phyloP scores from a whole-genome alignment of 1,140 invertebrate species.

The Macrostomum lignano region DNA sequence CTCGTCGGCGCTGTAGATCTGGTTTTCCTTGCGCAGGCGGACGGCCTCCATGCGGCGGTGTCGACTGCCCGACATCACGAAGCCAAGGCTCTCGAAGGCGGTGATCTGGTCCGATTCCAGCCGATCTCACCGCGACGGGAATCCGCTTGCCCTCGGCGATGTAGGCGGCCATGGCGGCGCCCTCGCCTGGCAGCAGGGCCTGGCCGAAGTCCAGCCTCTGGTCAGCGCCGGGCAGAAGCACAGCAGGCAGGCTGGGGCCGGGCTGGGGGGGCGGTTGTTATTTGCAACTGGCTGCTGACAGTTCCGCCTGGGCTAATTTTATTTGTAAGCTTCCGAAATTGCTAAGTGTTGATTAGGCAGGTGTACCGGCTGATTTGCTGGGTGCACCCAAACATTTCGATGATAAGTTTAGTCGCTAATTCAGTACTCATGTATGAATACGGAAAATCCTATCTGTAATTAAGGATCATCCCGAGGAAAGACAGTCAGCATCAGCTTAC shows the following conservation, averaged over 20 bases:
- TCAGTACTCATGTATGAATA: too few species aligned
- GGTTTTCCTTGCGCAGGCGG: constrained; percentile 90
- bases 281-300: too few species aligned
- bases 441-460: too few species aligned
- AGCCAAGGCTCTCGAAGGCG: constrained; percentile 64
- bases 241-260: constrained; percentile 4
- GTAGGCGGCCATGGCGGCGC: constrained; percentile 85
- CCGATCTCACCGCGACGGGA: constrained; percentile 92
- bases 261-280: too few species aligned
- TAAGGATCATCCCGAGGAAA: too few species aligned
- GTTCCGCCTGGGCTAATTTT: too few species aligned
- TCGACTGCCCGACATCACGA: constrained; percentile 83
- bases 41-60: constrained; percentile 98
- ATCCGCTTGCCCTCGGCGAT: constrained; percentile 94
- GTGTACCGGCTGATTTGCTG: too few species aligned
- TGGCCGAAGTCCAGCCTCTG: constrained; percentile 33
- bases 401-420: too few species aligned
- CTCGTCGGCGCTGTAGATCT: constrained; percentile 98
- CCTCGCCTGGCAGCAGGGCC: constrained; percentile 67
- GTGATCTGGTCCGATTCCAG: constrained; percentile 77
- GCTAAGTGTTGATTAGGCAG: too few species aligned
- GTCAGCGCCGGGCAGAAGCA: not conserved
- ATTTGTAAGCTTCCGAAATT: too few species aligned
- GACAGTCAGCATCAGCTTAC: too few species aligned
- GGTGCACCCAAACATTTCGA: too few species aligned